Evolutionary conservation across 2,888 invertebrate genomes (phyloP), one percentile per base, ranked within the genome.

Genomic region (Oxyteleia sp.): DNA sequence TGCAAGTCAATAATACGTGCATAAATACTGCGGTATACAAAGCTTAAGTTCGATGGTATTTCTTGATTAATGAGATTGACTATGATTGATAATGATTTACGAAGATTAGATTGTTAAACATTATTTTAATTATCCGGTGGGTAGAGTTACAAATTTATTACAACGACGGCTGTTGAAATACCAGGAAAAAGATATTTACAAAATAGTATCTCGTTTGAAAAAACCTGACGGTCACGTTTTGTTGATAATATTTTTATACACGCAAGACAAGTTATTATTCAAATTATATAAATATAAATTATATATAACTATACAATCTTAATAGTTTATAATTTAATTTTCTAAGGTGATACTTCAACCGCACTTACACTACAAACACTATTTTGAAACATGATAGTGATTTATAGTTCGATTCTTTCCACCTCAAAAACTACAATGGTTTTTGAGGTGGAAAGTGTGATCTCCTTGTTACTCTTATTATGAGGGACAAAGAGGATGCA

Each of bases 51-150:
- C 16, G 53, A 16, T 71, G 29, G 20, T 69, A 57, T 32, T 38
- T 68, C 38, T 51, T 45, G 20, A 64, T 64, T 64, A 23, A 74
- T 75, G 57, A 75, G 13, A 43, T 43, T 63, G 53, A 74, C 26
- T 51, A 74, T 74, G 41, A 71, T 32, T 61, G 38, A 43, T 8
- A 41, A 53, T 53, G 26, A 74, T 74, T 61, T 63, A 63, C 32
- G 53, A 53, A 32, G 72, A 59, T 38, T 71, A 47, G 10, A 38
- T 45, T 35, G 26, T 59, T 51, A 10, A 49, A 72, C 20, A 64
- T 35, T 49, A 29, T 64, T 20, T 49, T 13, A 15, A 49, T 16
- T 32, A 64, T 13, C 23, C 49, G 64, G 64, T 64, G 49, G 63
- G 63, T 47, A 18, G 32, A 26, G 32, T 45, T 49, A 63, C 49